phyloP scores from a whole-genome alignment of 2,797 vertebrate genomes.

The Momotus momota region DNA sequence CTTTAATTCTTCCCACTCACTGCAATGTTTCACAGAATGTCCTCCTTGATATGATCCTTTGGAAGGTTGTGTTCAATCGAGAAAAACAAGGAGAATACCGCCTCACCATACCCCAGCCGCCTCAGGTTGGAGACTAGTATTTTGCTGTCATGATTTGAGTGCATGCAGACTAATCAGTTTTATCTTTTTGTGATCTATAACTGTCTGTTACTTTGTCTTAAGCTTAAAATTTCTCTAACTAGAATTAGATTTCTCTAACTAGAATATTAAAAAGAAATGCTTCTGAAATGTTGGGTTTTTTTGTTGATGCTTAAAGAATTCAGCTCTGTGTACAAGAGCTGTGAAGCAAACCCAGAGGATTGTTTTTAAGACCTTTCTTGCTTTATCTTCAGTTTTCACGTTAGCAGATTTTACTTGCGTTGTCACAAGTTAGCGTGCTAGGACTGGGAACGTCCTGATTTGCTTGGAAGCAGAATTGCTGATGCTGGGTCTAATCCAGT shows the following conservation, averaged over 20 bases:
- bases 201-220: slow-evolving; percentile 25
- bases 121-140: slow-evolving; percentile 94
- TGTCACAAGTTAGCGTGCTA: neutral
- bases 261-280: neutral
- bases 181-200: slow-evolving; percentile 5
- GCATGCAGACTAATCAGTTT: slow-evolving; percentile 40
- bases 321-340: neutral
- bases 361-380: neutral
- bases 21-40: slow-evolving; percentile 93
- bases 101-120: slow-evolving; percentile 86
- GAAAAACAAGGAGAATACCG: slow-evolving; percentile 94
- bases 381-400: neutral
- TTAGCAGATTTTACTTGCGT: neutral
- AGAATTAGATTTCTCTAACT: too few relatives aligned
- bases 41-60: slow-evolving; percentile 98
- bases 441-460: neutral
- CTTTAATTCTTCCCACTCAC: slow-evolving; percentile 89
- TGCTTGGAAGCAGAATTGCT: neutral
- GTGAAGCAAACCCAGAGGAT: neutral
- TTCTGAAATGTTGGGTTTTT: too few relatives aligned
- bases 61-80: slow-evolving; percentile 98
- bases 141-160: slow-evolving; percentile 74
- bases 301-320: neutral
- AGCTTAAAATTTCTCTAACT: too few relatives aligned
- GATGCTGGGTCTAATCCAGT: neutral